phyloP scores from a whole-genome alignment of 2,113 vertebrate genomes.

The Xenopus borealis region DNA sequence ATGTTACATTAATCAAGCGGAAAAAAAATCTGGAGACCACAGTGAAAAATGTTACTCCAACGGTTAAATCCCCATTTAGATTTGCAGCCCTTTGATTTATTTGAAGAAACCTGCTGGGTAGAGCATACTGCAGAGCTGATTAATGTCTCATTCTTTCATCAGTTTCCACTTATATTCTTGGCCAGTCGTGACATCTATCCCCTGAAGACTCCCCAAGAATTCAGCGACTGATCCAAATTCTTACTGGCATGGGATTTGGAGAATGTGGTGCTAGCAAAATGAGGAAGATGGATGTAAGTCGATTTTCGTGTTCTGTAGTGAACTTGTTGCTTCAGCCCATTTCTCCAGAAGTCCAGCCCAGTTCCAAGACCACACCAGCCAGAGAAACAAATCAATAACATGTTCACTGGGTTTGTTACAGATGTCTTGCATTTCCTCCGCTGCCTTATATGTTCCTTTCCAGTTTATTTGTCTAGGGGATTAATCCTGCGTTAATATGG shows the following conservation, averaged over 20 bases:
- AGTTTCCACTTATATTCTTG: constrained; percentile 82
- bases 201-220: constrained; percentile 78
- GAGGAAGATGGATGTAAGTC: constrained; percentile 81
- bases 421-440: constrained; percentile 80
- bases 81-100: constrained; percentile 79
- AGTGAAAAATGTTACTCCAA: constrained; percentile 74
- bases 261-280: constrained; percentile 77
- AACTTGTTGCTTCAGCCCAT: constrained; percentile 76
- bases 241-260: constrained; percentile 79
- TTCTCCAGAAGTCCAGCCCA: constrained; percentile 68
- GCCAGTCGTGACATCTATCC: constrained; percentile 78
- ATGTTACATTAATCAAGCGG: constrained; percentile 72
- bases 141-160: constrained; percentile 87
- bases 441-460: constrained; percentile 65
- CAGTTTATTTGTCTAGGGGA: constrained; percentile 65
- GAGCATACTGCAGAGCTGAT: constrained; percentile 80
- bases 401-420: constrained; percentile 74
- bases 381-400: constrained; percentile 72
- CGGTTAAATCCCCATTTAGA: constrained; percentile 74
- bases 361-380: constrained; percentile 78
- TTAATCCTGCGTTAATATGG: not conserved
- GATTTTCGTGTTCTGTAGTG: constrained; percentile 76
- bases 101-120: constrained; percentile 79
- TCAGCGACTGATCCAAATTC: constrained; percentile 74
- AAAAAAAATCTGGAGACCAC: constrained; percentile 62